A percentile compares a stretch with the other conserved stretches of the same genome.
Evolutionary conservation across 2,888 invertebrate genomes (phyloP).

Genomic region (Pyrrhia umbra): DNA sequence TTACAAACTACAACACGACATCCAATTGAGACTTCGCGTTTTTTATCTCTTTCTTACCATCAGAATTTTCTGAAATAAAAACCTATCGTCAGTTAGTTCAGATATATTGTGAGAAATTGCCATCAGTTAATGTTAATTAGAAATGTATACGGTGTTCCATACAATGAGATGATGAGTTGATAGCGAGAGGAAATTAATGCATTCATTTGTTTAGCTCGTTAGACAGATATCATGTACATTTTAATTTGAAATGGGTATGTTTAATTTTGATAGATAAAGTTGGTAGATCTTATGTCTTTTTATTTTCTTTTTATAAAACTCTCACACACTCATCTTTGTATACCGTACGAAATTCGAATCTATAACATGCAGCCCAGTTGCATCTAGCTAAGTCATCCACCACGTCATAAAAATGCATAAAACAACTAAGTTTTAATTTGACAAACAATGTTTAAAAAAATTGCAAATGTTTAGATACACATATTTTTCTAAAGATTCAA

Average conservation of each 20-base stretch:
- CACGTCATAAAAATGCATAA: no score
- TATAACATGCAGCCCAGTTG: no score
- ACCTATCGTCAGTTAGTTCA: constrained; percentile 19
- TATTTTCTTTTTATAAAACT: background rate
- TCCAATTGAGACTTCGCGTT: constrained; percentile 14
- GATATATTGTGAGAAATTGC: constrained; percentile 53
- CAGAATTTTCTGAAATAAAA: constrained; percentile 23
- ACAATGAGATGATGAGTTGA: constrained; percentile 51
- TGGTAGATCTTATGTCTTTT: background rate
- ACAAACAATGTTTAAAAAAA: no score
- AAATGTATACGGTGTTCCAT: constrained; percentile 36
- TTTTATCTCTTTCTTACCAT: constrained; percentile 34
- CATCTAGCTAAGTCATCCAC: no score
- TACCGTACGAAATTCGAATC: no score
- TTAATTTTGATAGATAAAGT: background rate
- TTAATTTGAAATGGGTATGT: constrained; percentile 19
- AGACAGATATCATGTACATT: constrained; percentile 8
- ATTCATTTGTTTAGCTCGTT: constrained; percentile 28
- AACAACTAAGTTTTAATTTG: no score
- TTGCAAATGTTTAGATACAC: constrained; percentile 2
- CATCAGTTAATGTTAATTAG: constrained; percentile 48
- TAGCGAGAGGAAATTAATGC: constrained; percentile 28
- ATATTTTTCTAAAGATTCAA: constrained; percentile 9
- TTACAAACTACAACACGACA: constrained; percentile 39
- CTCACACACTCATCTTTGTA: background rate